phyloP scores from a whole-genome alignment of 64 coral and sea anemone genomes.

The Montipora cactus region DNA sequence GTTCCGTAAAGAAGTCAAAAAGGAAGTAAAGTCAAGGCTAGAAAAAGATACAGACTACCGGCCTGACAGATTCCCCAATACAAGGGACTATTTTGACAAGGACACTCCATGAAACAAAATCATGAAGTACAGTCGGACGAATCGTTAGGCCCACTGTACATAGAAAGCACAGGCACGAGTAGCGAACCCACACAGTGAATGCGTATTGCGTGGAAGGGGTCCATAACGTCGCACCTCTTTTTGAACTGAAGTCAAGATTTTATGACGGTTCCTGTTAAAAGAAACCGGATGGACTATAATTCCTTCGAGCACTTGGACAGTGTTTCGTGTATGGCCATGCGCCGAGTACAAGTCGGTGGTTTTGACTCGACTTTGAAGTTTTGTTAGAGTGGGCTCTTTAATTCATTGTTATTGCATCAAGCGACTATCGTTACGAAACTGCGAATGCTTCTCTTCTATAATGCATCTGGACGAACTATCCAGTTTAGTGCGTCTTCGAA shows the following conservation, averaged over 20 bases:
- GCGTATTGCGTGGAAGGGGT: neutral
- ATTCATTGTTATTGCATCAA: too few relatives aligned
- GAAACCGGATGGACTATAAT: conserved; percentile 36
- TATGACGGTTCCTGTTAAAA: conserved; percentile 18
- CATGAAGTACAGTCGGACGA: neutral
- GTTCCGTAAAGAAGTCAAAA: conserved; percentile 56
- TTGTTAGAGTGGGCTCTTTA: neutral
- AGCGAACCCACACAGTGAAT: neutral
- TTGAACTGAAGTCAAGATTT: conserved; percentile 13
- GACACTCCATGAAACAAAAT: neutral
- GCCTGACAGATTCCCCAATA: conserved; percentile 44
- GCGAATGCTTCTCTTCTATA: neutral
- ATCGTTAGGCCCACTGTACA: neutral
- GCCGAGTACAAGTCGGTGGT: neutral
- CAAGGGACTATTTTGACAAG: conserved; percentile 64
- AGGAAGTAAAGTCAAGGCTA: conserved; percentile 42
- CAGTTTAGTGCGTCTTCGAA: too few relatives aligned
- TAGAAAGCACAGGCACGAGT: neutral
- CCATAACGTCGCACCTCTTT: neutral
- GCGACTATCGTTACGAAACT: neutral
- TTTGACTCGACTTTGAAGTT: neutral
- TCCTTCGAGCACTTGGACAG: neutral
- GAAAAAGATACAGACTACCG: conserved; percentile 53
- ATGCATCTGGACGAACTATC: too few relatives aligned
- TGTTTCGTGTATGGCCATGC: neutral